Percentiles rank a stretch among this genome's conserved stretches.
Conservation (phyloP, 2,888 invertebrate genomes). For the Mesorhabditis belari region DNA sequence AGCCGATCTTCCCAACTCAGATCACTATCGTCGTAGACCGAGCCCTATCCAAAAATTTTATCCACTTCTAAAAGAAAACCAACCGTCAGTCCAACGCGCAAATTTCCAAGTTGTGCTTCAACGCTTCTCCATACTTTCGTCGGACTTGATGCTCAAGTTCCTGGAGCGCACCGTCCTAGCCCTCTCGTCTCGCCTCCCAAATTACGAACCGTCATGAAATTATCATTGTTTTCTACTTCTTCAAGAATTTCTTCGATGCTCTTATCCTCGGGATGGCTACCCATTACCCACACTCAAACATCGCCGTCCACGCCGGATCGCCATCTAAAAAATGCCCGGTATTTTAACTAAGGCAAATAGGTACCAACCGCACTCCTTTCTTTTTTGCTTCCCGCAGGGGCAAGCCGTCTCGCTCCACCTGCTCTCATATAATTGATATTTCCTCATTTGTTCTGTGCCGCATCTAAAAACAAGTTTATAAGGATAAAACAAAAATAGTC, state of each 20-base stretch:
- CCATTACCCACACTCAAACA: conserved; percentile 79
- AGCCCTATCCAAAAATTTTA: too few species aligned
- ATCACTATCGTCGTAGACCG: neutral
- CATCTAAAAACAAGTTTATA: too few species aligned
- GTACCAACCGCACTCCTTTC: conserved; percentile 14
- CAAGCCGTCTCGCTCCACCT: conserved; percentile 17
- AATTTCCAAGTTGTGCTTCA: conserved; percentile 25
- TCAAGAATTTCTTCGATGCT: conserved; percentile 56
- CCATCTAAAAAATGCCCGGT: conserved; percentile 63
- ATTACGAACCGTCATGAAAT: neutral
- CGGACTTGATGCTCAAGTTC: conserved; percentile 6
- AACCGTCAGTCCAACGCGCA: conserved; percentile 15
- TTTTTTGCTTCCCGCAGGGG: conserved; percentile 17
- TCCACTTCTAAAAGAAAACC: too few species aligned
- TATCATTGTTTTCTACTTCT: conserved; percentile 16
- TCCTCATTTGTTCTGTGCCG: conserved; percentile 28
- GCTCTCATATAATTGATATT: conserved; percentile 37
- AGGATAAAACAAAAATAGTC: too few species aligned
- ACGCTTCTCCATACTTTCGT: conserved; percentile 9
- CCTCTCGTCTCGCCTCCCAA: conserved; percentile 8
- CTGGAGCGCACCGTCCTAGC: conserved; percentile 3
- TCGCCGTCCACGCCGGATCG: conserved; percentile 66
- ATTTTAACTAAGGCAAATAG: too few species aligned
- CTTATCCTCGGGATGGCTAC: conserved; percentile 67
- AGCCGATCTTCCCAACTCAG: neutral